These are phyloP conservation scores for Tricholauxania praeusta DNA, from an alignment of 2,888 invertebrate species.

Conservation along the genomic window DNA sequence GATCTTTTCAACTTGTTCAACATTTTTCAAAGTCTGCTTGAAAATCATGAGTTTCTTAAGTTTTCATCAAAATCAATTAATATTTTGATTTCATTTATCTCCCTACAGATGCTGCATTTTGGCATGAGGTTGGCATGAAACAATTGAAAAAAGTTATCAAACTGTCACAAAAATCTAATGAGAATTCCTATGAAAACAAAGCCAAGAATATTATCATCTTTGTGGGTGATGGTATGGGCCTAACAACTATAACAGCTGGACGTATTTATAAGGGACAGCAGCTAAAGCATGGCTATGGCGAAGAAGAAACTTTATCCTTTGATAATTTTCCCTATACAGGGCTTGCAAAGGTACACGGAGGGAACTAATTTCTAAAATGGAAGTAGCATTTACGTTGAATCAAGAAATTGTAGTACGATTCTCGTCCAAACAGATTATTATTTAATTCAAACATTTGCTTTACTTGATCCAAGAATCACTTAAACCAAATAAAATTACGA, in stretches of 20 bases:
- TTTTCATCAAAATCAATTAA: too few species aligned
- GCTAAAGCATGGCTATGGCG: conserved; percentile 69
- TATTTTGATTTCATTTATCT: too few species aligned
- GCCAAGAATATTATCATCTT: conserved; percentile 77
- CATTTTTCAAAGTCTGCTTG: too few species aligned
- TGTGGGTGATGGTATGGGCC: conserved; percentile 78
- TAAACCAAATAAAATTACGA: too few species aligned
- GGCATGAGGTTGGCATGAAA: conserved; percentile 56
- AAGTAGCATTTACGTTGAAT: too few species aligned
- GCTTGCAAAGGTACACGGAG: conserved; percentile 76
- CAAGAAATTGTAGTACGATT: too few species aligned
- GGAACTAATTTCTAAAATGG: too few species aligned
- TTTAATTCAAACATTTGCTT: too few species aligned
- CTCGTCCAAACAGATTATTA: too few species aligned
- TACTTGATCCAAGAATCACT: too few species aligned
- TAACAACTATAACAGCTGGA: conserved; percentile 74
- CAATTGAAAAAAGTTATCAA: conserved; percentile 66
- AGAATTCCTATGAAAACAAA: conserved; percentile 53
- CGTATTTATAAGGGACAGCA: conserved; percentile 73
- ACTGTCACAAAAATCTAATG: conserved; percentile 66
- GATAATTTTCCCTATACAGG: conserved; percentile 74
- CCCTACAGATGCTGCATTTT: conserved; percentile 60
- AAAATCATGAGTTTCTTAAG: too few species aligned
- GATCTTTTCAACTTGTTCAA: too few species aligned
- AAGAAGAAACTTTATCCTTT: conserved; percentile 72